Evolutionary conservation across 2,113 vertebrate species (phyloP).

Genomic region (Pelusios castaneus): DNA sequence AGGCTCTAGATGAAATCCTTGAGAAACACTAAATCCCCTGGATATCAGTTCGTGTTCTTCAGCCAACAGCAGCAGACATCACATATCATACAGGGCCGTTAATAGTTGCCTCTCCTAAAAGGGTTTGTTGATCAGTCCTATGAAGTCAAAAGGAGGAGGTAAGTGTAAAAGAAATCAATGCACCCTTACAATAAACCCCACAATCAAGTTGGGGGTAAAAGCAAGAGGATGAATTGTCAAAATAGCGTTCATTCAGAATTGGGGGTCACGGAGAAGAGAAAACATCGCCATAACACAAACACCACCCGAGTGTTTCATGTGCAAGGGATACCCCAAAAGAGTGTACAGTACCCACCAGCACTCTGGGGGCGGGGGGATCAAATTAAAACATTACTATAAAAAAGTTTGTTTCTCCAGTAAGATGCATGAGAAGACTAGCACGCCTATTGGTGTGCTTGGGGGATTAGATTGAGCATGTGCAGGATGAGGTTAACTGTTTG

Average conservation of each 20-base stretch:
- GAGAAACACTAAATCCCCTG: constrained; percentile 74
- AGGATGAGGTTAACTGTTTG: not conserved
- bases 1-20: constrained; percentile 77
- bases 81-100: constrained; percentile 93
- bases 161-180: not conserved
- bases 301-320: not conserved
- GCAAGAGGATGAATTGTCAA: not conserved
- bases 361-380: not conserved
- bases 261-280: not conserved
- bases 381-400: not conserved
- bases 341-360: not conserved
- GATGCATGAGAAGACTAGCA: not conserved
- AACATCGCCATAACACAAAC: not conserved
- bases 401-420: not conserved
- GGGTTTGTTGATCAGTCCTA: constrained; percentile 84
- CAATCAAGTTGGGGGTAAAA: not conserved
- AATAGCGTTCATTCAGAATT: not conserved
- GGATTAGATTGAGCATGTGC: not conserved
- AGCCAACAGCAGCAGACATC: constrained; percentile 68
- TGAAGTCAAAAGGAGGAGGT: constrained; percentile 1
- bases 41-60: constrained; percentile 78
- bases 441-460: not conserved
- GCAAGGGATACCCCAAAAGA: not conserved
- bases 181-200: not conserved
- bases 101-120: constrained; percentile 82